These are phyloP conservation scores for Chiroxiphia lanceolata DNA, from an alignment of 2,797 vertebrate genomes.

Conservation along the genomic window DNA sequence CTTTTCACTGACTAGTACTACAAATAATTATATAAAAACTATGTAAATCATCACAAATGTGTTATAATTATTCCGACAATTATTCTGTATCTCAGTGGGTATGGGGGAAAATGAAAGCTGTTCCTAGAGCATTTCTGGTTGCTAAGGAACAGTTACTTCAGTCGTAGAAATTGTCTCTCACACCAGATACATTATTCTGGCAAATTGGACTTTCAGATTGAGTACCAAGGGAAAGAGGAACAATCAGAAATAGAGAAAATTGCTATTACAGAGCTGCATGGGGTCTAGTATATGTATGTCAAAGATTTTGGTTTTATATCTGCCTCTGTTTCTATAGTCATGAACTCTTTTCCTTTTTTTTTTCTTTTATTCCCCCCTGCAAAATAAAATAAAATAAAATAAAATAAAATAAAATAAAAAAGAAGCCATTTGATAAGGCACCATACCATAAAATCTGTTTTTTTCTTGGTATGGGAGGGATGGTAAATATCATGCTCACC, in stretches of 20 bases:
- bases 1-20: background rate
- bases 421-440: background rate
- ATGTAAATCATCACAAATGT: constrained; percentile 15
- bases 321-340: background rate
- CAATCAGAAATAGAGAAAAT: constrained; percentile 59
- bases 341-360: background rate
- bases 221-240: constrained; percentile 53
- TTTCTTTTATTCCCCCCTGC: fast-evolving
- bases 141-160: constrained; percentile 53
- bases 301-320: constrained; percentile 15
- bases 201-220: constrained; percentile 65
- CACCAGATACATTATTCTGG: constrained; percentile 59
- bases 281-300: background rate
- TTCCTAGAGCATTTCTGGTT: constrained; percentile 42
- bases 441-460: background rate
- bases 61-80: constrained; percentile 24
- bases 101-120: background rate
- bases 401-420: fast-evolving
- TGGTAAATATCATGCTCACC: background rate
- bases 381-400: too few relatives aligned
- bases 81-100: constrained; percentile 17
- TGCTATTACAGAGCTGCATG: constrained; percentile 46
- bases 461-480: background rate
- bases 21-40: background rate
- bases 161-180: constrained; percentile 51